Percentiles rank a stretch among this genome's conserved stretches.
Conservation (phyloP, 1,140 invertebrate genomes). For the Philaenus spumarius region DNA sequence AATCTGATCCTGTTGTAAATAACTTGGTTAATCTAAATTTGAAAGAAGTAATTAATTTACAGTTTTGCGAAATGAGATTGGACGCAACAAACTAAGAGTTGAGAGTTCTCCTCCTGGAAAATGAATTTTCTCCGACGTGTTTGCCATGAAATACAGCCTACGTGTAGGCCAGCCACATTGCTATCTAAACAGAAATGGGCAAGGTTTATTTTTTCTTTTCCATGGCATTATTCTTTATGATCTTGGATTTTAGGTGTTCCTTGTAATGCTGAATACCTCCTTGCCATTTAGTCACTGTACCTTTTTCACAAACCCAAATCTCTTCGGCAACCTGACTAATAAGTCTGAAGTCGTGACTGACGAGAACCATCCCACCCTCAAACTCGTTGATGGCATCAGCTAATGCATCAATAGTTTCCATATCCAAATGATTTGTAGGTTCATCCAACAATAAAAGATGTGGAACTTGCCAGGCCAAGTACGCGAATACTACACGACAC, state of each 20-base stretch:
- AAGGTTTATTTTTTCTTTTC: no score
- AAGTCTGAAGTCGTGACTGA: conserved; percentile 96
- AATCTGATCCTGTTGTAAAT: no score
- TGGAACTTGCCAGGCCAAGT: conserved; percentile 90
- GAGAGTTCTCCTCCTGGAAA: no score
- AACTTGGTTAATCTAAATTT: no score
- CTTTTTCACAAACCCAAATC: conserved; percentile 98
- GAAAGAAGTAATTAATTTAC: no score
- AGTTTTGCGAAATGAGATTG: no score
- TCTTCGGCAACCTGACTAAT: conserved; percentile 99
- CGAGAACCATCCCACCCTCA: conserved; percentile 95
- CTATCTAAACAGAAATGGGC: no score
- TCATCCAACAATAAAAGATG: conserved; percentile 93
- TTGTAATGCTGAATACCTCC: conserved; percentile 96
- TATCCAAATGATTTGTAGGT: conserved; percentile 98
- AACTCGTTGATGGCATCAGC: conserved; percentile 98
- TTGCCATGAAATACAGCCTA: no score
- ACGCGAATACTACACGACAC: conserved; percentile 98
- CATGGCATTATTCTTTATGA: conserved; percentile 55
- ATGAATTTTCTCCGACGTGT: no score
- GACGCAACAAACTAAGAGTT: no score
- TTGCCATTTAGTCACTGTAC: conserved; percentile 93
- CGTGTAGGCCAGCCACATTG: no score
- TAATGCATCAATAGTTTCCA: conserved; percentile 98
- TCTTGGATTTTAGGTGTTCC: conserved; percentile 81